Conservation (phyloP, 2,113 vertebrate genomes). For the Chamaea fasciata region DNA sequence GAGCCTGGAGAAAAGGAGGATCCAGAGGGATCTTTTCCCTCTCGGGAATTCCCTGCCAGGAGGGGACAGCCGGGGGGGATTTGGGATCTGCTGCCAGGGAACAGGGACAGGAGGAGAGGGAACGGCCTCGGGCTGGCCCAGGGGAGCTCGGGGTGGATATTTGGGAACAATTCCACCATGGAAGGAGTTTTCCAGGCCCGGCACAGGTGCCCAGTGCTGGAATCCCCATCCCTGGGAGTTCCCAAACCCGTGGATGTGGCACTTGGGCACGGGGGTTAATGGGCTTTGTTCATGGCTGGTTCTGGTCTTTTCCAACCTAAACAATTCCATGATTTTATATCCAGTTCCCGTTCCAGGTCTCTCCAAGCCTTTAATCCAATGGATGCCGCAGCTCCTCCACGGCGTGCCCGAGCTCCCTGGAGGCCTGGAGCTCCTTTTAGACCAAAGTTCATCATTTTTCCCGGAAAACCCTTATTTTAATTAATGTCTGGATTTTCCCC, state of each 20-base stretch:
- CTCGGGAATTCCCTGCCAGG: not conserved
- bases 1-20: not conserved
- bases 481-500: not conserved
- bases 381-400: not conserved
- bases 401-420: not conserved
- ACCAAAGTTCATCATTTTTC: not conserved
- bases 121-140: not conserved
- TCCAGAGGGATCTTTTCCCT: not conserved
- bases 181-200: not conserved
- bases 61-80: not conserved
- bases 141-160: not conserved
- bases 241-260: not conserved
- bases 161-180: not conserved
- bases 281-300: accelerated
- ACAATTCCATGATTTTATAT: not conserved
- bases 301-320: not conserved
- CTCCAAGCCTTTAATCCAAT: not conserved
- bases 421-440: not conserved
- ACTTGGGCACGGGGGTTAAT: not conserved
- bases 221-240: not conserved
- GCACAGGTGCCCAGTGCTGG: not conserved
- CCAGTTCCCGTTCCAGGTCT: not conserved
- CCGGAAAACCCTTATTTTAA: not conserved
- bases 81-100: not conserved
- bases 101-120: not conserved